Evolutionary conservation across 2,113 vertebrate species (phyloP), one percentile per base, ranked within the genome.

Genomic region (Zapus hudsonius): DNA sequence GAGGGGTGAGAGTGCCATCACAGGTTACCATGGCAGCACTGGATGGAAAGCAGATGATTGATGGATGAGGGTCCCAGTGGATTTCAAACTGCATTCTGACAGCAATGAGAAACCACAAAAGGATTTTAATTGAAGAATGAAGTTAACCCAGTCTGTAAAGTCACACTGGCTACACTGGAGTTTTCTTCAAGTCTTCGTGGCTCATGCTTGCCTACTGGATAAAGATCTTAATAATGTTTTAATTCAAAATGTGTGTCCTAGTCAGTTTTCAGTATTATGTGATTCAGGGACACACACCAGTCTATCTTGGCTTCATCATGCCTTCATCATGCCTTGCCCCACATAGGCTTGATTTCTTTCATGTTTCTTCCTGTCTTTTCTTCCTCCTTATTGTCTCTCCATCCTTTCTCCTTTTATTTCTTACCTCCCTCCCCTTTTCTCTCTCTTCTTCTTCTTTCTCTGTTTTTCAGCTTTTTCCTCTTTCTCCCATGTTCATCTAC

Each of bases 101-200:
- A 69, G 84, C 23, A 42, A 40, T 13, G n/a, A 55, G 64, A 89
- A 92, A 44, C 3, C 61, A n/a, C 22, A 12, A 8, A 90, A 92
- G 36, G 57, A 57, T 76, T 90, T 92, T 84, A 81, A 38, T 9
- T 38, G 61, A 76, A 52, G 63, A 72, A 92, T 72, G 72, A 69
- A 67, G 23, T 86, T 91, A 55, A 87, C 13, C 47, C 22, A 33
- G 27, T 66, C 66, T 95, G 17, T 79, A 36, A 91, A 80, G 81
- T 74, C 83, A 59, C 70, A 38, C 36, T 69, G 33, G 36, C 31
- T 52, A 13, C 40, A 1, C 1, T 40, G n/a, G 80, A 61, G 15
- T 73, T 94, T 81, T 83, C 44, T 73, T 85, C 10, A 81, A 78
- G 44, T 16, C 64, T 76, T 16, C 25, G 0, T 3, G n/a, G 70